A percentile compares a stretch with the other conserved stretches of the same genome.
phyloP scores from a whole-genome alignment of 2,888 invertebrate species.

The Alitta virens region DNA sequence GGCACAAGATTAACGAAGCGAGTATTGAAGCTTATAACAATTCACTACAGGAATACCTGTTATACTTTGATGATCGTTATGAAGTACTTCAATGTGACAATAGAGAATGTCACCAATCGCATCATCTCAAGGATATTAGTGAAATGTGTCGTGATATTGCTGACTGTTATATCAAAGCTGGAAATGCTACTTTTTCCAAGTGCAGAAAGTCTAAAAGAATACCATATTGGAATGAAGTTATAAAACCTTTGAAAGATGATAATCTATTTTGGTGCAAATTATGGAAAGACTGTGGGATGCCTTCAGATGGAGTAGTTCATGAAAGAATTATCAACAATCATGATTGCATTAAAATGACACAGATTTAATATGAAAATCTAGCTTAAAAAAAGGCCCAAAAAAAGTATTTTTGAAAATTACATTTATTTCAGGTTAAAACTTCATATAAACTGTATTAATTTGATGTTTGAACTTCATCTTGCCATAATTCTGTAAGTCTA shows the following conservation, averaged over 20 bases:
- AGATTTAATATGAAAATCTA: no score
- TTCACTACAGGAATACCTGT: background rate
- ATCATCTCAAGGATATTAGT: background rate
- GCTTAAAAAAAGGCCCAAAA: no score
- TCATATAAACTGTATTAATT: no score
- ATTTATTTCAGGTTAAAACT: no score
- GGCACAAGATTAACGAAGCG: background rate
- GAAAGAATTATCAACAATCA: no score
- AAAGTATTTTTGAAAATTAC: no score
- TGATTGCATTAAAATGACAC: no score
- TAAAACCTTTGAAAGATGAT: background rate
- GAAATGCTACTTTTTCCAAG: background rate
- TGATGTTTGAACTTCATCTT: no score
- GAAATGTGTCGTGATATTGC: background rate
- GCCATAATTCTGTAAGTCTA: no score
- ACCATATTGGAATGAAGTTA: no score
- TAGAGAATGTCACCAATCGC: background rate
- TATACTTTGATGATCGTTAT: background rate
- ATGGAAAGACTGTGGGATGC: background rate
- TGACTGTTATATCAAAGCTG: background rate
- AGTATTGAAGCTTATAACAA: background rate
- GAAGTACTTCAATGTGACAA: background rate
- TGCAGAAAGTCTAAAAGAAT: background rate
- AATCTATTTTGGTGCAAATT: background rate
- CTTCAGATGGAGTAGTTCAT: background rate